Percentiles rank a stretch among this genome's conserved stretches.
These are phyloP conservation scores for Onychostruthus taczanowskii DNA, from an alignment of 2,113 vertebrate species.

Conservation along the genomic window DNA sequence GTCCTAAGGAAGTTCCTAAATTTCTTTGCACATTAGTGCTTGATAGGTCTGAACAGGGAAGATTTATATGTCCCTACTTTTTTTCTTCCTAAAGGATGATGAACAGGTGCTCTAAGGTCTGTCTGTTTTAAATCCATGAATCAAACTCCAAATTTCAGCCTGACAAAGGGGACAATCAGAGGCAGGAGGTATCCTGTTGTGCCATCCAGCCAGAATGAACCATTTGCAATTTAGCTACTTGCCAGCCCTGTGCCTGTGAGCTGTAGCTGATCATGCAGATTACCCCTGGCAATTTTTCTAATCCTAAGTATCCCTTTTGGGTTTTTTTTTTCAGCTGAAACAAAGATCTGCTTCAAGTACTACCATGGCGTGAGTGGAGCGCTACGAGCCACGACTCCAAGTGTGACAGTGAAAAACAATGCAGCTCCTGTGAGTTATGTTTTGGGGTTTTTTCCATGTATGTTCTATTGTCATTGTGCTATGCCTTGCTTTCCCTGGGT, in stretches of 20 bases:
- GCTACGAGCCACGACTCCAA: constrained; percentile 90
- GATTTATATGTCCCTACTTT: background rate
- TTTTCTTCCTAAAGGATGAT: background rate
- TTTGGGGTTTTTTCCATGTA: background rate
- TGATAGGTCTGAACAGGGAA: background rate
- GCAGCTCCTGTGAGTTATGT: constrained; percentile 82
- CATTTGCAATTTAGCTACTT: background rate
- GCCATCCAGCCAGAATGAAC: background rate
- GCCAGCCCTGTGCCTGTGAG: background rate
- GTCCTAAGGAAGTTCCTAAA: background rate
- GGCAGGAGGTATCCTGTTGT: background rate
- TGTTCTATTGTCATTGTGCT: background rate
- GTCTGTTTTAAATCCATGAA: background rate
- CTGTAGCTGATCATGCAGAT: background rate
- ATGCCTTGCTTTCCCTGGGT: background rate
- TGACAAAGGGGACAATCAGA: background rate
- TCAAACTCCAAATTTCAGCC: background rate
- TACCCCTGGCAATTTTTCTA: background rate
- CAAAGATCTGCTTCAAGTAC: constrained; percentile 98
- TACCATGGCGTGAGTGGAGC: constrained; percentile 94
- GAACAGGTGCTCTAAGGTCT: background rate
- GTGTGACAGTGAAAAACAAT: constrained; percentile 88
- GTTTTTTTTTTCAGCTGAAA: constrained; percentile 81
- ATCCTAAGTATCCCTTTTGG: background rate
- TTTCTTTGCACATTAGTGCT: background rate